Evolutionary conservation across 2,888 invertebrate genomes (phyloP).

Genomic region (Andricus quercusramuli): DNA sequence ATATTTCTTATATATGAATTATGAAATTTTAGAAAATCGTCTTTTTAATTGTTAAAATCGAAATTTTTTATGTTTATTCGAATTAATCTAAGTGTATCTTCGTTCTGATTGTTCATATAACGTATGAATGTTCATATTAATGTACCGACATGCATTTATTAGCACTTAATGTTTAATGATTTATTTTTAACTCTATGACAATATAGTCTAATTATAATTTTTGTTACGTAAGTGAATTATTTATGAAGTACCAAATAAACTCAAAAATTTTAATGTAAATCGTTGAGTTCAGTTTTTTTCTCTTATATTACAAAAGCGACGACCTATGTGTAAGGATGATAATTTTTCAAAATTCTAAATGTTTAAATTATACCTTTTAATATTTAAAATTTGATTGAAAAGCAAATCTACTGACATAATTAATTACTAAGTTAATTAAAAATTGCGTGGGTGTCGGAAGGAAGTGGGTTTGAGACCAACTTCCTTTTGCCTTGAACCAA

Average conservation of each 20-base stretch:
- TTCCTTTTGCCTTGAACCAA: conserved; percentile 29
- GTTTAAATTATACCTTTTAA: too few relatives aligned
- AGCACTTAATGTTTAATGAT: background rate
- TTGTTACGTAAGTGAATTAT: background rate
- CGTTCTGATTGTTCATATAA: background rate
- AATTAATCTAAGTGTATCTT: background rate
- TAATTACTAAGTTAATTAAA: background rate
- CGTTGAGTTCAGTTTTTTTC: background rate
- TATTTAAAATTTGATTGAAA: too few relatives aligned
- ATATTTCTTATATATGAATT: background rate
- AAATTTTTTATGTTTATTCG: background rate
- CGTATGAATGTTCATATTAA: conserved; percentile 2
- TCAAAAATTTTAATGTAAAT: background rate
- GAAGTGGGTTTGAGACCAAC: background rate
- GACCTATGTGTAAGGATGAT: too few relatives aligned
- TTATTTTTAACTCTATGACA: background rate
- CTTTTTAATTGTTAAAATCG: background rate
- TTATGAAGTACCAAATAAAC: conserved; percentile 7
- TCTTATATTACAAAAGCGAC: background rate
- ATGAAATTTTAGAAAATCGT: background rate
- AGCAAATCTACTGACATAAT: background rate
- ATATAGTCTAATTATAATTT: background rate
- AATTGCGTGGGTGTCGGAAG: conserved; percentile 19
- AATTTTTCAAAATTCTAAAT: too few relatives aligned
- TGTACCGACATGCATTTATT: conserved; percentile 5